Evolutionary conservation across 2,797 vertebrate genomes (phyloP).

Genomic region (Pseudochirops corinnae): DNA sequence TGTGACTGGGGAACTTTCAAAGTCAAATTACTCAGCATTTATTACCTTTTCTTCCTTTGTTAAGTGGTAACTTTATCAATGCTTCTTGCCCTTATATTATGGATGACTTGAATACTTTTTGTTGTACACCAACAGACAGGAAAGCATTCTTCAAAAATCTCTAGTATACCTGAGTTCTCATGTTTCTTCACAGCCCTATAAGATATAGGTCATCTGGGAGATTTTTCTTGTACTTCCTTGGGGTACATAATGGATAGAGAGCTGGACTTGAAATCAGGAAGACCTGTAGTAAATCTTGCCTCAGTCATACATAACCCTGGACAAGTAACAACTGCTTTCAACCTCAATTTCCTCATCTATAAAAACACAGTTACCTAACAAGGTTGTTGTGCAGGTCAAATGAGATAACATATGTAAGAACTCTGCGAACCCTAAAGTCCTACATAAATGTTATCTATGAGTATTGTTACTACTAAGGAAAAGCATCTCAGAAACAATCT

Average conservation of each 20-base stretch:
- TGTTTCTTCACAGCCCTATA: background rate
- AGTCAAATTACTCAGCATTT: background rate
- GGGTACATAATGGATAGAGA: background rate
- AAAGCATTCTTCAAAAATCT: background rate
- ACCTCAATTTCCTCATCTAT: background rate
- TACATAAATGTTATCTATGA: background rate
- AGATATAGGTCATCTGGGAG: background rate
- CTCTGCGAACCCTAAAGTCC: background rate
- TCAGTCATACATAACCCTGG: background rate
- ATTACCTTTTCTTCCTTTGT: background rate
- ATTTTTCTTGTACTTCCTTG: background rate
- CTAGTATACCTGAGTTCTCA: background rate
- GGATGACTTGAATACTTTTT: background rate
- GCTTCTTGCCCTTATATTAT: background rate
- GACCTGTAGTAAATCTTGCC: background rate
- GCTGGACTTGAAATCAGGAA: background rate
- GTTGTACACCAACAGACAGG: background rate
- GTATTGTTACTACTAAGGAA: background rate
- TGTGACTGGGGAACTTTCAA: background rate
- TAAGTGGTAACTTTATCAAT: background rate
- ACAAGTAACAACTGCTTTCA: background rate
- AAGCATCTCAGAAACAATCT: background rate
- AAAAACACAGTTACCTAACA: background rate
- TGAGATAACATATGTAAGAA: background rate
- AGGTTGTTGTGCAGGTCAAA: background rate